Evolutionary conservation across 2,888 invertebrate genomes (phyloP).

Genomic region (Pecten maximus): DNA sequence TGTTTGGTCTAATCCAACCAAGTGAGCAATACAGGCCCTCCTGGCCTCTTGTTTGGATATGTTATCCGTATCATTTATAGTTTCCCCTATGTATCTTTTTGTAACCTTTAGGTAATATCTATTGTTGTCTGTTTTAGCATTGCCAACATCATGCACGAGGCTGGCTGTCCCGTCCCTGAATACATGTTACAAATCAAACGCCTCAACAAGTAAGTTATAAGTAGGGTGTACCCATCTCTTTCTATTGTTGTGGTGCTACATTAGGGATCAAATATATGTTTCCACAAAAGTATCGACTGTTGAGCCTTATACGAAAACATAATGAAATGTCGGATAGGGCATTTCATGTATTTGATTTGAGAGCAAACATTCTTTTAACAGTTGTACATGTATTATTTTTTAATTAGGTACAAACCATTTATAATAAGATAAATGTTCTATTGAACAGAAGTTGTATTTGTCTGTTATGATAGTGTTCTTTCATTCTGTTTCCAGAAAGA

Average conservation of each 20-base stretch:
- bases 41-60: too few relatives aligned
- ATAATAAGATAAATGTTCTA: background rate
- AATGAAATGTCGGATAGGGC: background rate
- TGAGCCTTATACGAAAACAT: background rate
- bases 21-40: too few relatives aligned
- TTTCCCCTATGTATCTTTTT: background rate
- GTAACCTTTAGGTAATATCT: background rate
- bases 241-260: too few relatives aligned
- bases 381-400: too few relatives aligned
- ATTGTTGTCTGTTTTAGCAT: constrained; percentile 86
- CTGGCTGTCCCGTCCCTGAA: constrained; percentile 95
- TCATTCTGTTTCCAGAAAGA: constrained; percentile 64
- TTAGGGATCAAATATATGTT: background rate
- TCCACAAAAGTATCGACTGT: background rate
- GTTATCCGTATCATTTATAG: too few relatives aligned
- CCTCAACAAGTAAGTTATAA: constrained; percentile 78
- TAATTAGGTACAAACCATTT: too few relatives aligned
- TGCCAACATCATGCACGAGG: constrained; percentile 93
- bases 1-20: too few relatives aligned
- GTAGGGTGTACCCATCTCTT: too few relatives aligned
- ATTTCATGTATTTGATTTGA: too few relatives aligned
- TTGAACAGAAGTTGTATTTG: background rate
- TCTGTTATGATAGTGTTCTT: background rate
- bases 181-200: constrained; percentile 89
- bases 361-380: too few relatives aligned